phyloP scores from a whole-genome alignment of 2,113 vertebrate species.

The Ammodytes marinus region DNA sequence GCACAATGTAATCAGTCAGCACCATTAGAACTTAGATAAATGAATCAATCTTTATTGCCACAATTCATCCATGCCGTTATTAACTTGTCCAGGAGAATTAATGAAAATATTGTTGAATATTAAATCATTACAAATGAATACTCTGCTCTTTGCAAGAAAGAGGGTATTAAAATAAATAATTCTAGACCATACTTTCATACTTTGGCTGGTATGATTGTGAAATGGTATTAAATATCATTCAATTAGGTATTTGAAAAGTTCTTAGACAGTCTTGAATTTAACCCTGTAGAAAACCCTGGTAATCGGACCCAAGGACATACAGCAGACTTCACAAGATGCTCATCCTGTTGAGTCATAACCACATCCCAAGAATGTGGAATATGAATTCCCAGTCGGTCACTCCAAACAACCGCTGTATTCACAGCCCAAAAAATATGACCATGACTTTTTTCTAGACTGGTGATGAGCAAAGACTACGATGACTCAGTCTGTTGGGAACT shows the following conservation, averaged over 20 bases:
- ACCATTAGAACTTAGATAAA: background rate
- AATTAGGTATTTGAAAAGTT: background rate
- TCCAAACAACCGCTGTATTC: conserved; percentile 8
- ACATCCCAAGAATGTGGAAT: background rate
- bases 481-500: background rate
- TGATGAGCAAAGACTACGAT: background rate
- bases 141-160: background rate
- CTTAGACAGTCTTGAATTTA: background rate
- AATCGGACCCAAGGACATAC: too few relatives aligned
- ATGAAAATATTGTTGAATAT: background rate
- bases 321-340: background rate
- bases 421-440: background rate
- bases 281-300: too few relatives aligned
- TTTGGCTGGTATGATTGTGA: background rate
- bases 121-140: background rate
- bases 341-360: conserved; percentile 32
- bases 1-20: background rate
- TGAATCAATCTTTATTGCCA: background rate
- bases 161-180: background rate
- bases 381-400: conserved; percentile 18
- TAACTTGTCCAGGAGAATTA: background rate
- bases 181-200: background rate
- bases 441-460: conserved; percentile 23
- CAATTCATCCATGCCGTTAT: background rate
- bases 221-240: background rate